Base-by-base conservation (phyloP, 2,113 vertebrate genomes). In the Megaceryle torquata region DNA sequence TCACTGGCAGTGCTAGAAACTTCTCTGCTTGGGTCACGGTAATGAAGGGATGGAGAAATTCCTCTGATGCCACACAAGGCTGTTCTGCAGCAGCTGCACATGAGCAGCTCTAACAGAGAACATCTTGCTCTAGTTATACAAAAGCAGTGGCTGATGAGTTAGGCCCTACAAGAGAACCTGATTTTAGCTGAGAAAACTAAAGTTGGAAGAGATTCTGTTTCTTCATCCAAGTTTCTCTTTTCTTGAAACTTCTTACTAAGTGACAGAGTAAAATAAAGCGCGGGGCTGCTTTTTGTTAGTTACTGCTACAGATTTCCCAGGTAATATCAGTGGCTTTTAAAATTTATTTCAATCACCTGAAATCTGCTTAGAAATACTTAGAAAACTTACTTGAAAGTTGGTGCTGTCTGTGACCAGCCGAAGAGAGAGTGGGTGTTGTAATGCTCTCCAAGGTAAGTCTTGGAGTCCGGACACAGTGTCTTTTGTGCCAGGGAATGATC, bases 351-450 rank as follows among this genome's bases (percentile, higher is more conserved):
- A 64, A 20, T 46, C 39, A 46, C 18, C 11, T 69, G 37, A 77
- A 71, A 70, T 76, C 14, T 79, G 61, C 87, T 84, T 78, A 60
- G 50, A 95, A 88, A 82, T 74, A 70, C 51, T 87, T 39, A 39
- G 53, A 83, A 63, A 87, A 91, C 88, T 96, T 92, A 97, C 95
- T 89, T 75, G 91, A 96, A 98, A 46, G 96, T 97, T 70, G 94
- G 46, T 92, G 35, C 64, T n/a, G 92, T 95, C 91, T 97, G 84
- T 56, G 94, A 88, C 90, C 93, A 97, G 54, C 95, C 96, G 2
- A 97, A 96, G 37, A 97, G 95, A 57, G 93, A 98, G 71, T 93
- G 95, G 4, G 95, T 95, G 60, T 97, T 59, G 31, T 96, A 97
- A 41, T 96, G 94, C 7, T 88, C 78, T 70, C 94, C 96, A 5